Evolutionary conservation across 2,888 invertebrate genomes (phyloP).

Genomic region (Torymus aiolomorphi): DNA sequence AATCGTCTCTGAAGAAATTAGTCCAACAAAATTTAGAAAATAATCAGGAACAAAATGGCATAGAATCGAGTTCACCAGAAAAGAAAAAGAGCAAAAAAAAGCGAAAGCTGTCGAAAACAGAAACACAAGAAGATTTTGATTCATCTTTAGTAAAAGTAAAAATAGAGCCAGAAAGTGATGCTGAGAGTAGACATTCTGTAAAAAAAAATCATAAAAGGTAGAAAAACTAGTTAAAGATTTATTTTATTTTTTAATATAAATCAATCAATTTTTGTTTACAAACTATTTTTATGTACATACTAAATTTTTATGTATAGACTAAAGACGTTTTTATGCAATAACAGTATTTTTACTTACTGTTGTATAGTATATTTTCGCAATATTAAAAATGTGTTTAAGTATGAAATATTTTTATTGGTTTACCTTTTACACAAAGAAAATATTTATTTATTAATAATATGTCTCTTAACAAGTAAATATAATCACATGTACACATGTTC

Average conservation of each 20-base stretch:
- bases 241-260: constrained; percentile 31
- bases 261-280: constrained; percentile 22
- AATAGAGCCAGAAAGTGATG: constrained; percentile 49
- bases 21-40: constrained; percentile 10
- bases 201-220: constrained; percentile 5
- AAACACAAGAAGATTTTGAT: constrained; percentile 31
- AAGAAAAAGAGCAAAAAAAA: constrained; percentile 36
- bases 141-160: constrained; percentile 14
- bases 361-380: neutral
- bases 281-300: constrained; percentile 46
- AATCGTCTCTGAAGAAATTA: constrained; percentile 28
- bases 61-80: constrained; percentile 13
- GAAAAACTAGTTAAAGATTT: constrained; percentile 35
- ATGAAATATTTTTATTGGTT: constrained; percentile 3
- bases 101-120: neutral
- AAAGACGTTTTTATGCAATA: constrained; percentile 1
- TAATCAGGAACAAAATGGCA: neutral
- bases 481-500: constrained; percentile 2
- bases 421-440: neutral
- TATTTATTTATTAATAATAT: neutral
- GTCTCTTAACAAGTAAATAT: neutral
- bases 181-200: neutral
- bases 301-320: constrained; percentile 46
- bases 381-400: neutral
- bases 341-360: constrained; percentile 30